Evolutionary conservation across 2,888 invertebrate species (phyloP).

Genomic region (Dynastes hyllus): DNA sequence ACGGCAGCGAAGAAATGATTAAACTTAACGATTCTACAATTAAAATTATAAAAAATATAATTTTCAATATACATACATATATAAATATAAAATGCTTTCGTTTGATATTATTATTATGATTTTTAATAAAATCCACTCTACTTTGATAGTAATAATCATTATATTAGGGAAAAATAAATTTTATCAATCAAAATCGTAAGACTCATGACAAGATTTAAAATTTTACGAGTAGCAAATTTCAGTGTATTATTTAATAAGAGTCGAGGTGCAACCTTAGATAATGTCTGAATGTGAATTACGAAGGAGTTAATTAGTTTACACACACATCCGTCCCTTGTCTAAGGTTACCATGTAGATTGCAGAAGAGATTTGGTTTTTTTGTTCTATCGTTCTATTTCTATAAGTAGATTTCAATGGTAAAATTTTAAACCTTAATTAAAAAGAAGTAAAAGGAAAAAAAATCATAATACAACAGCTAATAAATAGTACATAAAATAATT

Average conservation of each 20-base stretch:
- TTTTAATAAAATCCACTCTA: conserved; percentile 11
- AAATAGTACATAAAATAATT: conserved; percentile 38
- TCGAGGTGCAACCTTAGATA: background rate
- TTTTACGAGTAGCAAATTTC: background rate
- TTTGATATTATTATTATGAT: background rate
- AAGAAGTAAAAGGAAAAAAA: conserved; percentile 19
- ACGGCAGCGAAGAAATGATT: conserved; percentile 12
- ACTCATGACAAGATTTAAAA: conserved; percentile 26
- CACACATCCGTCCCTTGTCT: no score
- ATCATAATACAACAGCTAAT: conserved; percentile 35
- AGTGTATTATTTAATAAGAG: background rate
- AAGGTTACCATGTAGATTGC: no score
- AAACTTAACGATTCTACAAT: conserved; percentile 29
- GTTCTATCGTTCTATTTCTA: conserved; percentile 2
- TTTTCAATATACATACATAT: conserved; percentile 34
- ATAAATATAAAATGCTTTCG: conserved; percentile 46
- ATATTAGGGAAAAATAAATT: background rate
- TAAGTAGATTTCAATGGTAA: conserved; percentile 24
- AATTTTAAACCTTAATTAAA: conserved; percentile 34
- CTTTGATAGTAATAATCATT: background rate
- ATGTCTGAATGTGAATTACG: no score
- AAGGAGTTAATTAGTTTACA: no score
- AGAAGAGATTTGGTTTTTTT: background rate
- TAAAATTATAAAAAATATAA: conserved; percentile 42
- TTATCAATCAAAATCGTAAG: background rate